Base-by-base conservation (phyloP, 2,113 vertebrate species). In the Patagioenas fasciata region DNA sequence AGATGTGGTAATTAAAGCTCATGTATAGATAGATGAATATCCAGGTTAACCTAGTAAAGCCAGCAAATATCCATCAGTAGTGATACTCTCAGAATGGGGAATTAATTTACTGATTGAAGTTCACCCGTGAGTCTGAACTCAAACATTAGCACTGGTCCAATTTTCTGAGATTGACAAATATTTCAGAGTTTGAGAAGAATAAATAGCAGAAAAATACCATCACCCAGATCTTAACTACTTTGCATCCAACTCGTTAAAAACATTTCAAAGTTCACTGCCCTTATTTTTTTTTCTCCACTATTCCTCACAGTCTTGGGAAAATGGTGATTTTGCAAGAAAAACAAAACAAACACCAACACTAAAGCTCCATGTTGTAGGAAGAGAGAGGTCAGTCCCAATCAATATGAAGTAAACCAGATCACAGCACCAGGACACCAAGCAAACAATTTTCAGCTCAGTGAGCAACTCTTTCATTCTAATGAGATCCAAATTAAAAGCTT, bases 401-500 rank as follows among this genome's bases (percentile, higher is more conserved):
- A 54, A 16, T 4, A 31, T 1, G 1, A 66, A 89, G 89, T 10
- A 89, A 86, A 67, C 0, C 10, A 24, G 21, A 50, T 4, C 25
- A 23, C 0, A 0, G 38, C 29, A 34, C 28, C 28, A 64, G 13
- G 53, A 51, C 38, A 61, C 4, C 10, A 50, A 69, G 17, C 6
- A 62, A 89, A 31, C 28, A 4, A 28, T 20, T 80, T 77, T 56
- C 47, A 69, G 23, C 67, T 62, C 25, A 54, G 19, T 1, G 21
- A 75, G 19, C 18, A 80, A 54, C 34, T 31, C 18, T 34, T 36
- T 40, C 9, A 58, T 69, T 85, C 15, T 28, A 69, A 14, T 1
- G 17, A 80, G 19, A 80, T 4, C 29, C 29, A 62, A 80, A 90
- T 70, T 19, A 54, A 62, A 73, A 84, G 13, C 3, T 67, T 13